A percentile compares a stretch with the other conserved stretches of the same genome.
phyloP scores from a whole-genome alignment of 2,888 invertebrate species.

The Chesias legatella region DNA sequence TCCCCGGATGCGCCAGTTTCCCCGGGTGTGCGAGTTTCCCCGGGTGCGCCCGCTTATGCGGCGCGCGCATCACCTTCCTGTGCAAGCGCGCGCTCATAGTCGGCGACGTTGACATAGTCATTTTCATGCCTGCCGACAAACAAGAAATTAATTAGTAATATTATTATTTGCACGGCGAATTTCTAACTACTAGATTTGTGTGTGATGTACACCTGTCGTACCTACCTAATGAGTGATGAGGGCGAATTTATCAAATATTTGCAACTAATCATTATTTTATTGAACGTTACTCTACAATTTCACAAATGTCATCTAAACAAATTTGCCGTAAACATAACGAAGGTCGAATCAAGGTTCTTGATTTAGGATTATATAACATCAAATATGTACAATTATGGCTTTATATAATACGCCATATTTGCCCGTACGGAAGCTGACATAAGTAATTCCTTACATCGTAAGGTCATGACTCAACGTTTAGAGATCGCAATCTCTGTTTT shows the following conservation, averaged over 20 bases:
- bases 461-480: conserved; percentile 35
- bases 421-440: conserved; percentile 26
- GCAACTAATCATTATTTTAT: neutral
- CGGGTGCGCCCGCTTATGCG: conserved; percentile 81
- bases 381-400: conserved; percentile 12
- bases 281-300: too few species aligned
- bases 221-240: too few species aligned
- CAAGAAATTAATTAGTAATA: conserved; percentile 42
- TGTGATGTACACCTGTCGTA: too few species aligned
- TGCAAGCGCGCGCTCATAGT: conserved; percentile 84
- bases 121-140: conserved; percentile 83
- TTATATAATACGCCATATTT: conserved; percentile 27
- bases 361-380: conserved; percentile 16
- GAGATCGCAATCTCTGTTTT: conserved; percentile 52
- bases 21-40: conserved; percentile 74
- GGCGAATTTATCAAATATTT: too few species aligned
- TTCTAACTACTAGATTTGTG: too few species aligned
- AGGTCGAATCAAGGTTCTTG: conserved; percentile 17
- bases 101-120: conserved; percentile 86
- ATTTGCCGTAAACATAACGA: conserved; percentile 1
- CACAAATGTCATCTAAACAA: too few species aligned
- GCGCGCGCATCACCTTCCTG: conserved; percentile 84
- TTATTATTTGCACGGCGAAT: conserved; percentile 14
- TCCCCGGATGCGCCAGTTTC: conserved; percentile 62
- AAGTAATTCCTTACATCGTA: conserved; percentile 24